Base-by-base conservation (phyloP, 2,888 invertebrate species). In the Drosophila neonasuta region DNA sequence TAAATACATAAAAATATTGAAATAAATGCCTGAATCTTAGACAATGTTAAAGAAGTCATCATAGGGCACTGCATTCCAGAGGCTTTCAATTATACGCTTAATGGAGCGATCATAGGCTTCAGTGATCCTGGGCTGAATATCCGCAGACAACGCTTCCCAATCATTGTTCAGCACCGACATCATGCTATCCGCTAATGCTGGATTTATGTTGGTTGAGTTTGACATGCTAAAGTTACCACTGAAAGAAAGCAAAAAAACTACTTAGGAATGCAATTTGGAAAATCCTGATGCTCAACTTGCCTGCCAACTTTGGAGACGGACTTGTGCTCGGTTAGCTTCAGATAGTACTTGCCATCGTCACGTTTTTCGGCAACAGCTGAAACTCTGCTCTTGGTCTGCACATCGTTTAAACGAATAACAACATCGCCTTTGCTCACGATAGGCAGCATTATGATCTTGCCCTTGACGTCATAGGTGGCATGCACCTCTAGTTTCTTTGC, bases 191-290 rank as follows among this genome's bases (percentile, higher is more conserved):
- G 80, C 71, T 7, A 88, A 62, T 1, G 74, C 72, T 36, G 52
- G 54, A 17, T 88, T 87, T 20, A 80, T 75, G 24, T 81, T 76
- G 48, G 88, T 88, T 2, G 88, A 69, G 58, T 88, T 88, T 4
- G 86, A 71, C 80, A 88, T 57, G 10, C 80, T 39, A 3, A 86
- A 65, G 45, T 68, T 58, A 2, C 84, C 83, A 6, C 88, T 88
- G 49, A 45, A 60, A 56, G 30, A 49, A 9, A 7, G 13, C 7
- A 11, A 7, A 7, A 44, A 15, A 17, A 3, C 13, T 7, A 3
- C 8, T 10, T 9, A 32, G 32, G 8, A 3, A 32, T 32, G 3
- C 3, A 32, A 32, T 2, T 11, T 55, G 1, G 13, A 29, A 13
- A 9, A n/a, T 3, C 6, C 24, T 24, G 7, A 15, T 34, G 8